phyloP scores from a whole-genome alignment of 2,113 vertebrate species.

The Shinisaurus crocodilurus region DNA sequence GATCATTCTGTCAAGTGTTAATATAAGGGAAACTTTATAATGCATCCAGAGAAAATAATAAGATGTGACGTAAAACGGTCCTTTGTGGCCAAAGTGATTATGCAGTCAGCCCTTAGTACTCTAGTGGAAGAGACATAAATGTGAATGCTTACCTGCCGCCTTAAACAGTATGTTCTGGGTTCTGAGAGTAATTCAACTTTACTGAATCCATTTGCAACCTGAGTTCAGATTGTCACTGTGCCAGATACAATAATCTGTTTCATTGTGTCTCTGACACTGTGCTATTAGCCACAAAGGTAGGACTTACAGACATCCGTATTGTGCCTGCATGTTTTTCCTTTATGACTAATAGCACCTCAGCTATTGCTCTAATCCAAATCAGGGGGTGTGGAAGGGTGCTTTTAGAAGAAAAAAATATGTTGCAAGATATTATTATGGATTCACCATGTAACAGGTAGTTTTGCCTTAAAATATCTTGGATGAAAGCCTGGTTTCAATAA shows the following conservation, averaged over 20 bases:
- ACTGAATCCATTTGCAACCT: not conserved
- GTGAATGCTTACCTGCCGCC: not conserved
- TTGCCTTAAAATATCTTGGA: not conserved
- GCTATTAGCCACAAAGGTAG: not conserved
- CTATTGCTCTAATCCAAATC: not conserved
- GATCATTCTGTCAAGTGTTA: not conserved
- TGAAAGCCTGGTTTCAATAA: not conserved
- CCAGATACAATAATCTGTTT: not conserved
- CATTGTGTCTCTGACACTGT: conserved; percentile 4
- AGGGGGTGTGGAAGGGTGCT: not conserved
- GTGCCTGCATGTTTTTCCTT: not conserved
- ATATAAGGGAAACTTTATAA: not conserved
- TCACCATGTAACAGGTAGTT: not conserved
- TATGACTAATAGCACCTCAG: not conserved
- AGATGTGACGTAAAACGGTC: not conserved
- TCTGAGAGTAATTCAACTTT: not conserved
- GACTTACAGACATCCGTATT: not conserved
- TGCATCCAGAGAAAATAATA: not conserved
- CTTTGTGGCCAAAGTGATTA: not conserved
- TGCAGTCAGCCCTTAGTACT: not conserved
- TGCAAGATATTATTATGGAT: not conserved
- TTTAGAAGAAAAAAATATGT: not conserved
- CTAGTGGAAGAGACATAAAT: not conserved
- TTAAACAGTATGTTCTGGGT: not conserved
- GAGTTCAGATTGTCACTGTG: not conserved